Conservation (phyloP, 92 coral and sea anemone genomes). For the Zoanthus solanderi region DNA sequence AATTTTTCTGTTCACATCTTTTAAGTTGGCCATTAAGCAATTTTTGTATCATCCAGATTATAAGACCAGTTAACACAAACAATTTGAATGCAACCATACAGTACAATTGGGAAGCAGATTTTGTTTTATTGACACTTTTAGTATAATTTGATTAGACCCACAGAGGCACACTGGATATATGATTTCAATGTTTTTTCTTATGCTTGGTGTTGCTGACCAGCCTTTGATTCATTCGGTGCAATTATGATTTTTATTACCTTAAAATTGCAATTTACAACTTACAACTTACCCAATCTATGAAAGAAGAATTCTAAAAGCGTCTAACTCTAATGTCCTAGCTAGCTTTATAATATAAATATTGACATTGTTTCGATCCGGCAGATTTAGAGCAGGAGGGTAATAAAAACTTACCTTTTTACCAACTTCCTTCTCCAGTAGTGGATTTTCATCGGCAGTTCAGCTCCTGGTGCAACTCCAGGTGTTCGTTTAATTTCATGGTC, state of each 20-base stretch:
- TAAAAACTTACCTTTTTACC: conserved; percentile 22
- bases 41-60: conserved; percentile 8
- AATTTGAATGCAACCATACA: not conserved
- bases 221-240: conserved; percentile 1
- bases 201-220: not conserved
- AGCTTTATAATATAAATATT: not conserved
- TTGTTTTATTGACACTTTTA: not conserved
- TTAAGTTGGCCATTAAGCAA: not conserved
- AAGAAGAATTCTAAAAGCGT: not conserved
- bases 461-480: conserved; percentile 36
- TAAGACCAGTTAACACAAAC: not conserved
- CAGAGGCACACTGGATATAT: not conserved
- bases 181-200: not conserved
- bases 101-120: conserved; percentile 1
- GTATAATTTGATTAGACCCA: not conserved
- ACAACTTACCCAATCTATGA: not conserved
- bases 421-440: conserved; percentile 32
- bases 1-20: no score
- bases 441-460: conserved; percentile 17
- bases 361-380: not conserved
- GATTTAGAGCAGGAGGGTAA: not conserved
- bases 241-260: not conserved
- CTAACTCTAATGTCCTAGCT: not conserved
- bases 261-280: not conserved
- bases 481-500: not conserved